These are phyloP conservation scores for Spodoptera litura DNA, from an alignment of 1,140 invertebrate genomes.

Conservation along the genomic window DNA sequence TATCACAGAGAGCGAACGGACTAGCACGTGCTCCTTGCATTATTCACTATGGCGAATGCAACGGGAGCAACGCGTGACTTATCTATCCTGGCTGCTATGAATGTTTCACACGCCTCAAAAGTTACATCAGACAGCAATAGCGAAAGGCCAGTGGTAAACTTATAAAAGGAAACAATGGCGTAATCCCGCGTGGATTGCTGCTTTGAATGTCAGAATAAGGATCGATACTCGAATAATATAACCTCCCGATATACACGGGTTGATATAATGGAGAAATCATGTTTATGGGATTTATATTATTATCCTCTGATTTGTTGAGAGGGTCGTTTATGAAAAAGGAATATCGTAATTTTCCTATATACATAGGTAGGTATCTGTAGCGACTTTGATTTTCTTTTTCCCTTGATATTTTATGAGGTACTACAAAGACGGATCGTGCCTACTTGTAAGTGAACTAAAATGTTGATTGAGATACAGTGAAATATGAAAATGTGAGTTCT, in stretches of 20 bases:
- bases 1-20: conserved; percentile 62
- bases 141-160: conserved; percentile 36
- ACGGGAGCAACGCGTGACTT: conserved; percentile 70
- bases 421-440: no score
- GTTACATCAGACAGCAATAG: conserved; percentile 49
- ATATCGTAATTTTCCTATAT: conserved; percentile 7
- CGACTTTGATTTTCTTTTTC: neutral
- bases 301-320: conserved; percentile 31
- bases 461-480: no score
- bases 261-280: conserved; percentile 31
- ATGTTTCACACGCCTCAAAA: conserved; percentile 66
- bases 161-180: conserved; percentile 39
- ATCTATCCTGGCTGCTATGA: conserved; percentile 63
- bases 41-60: conserved; percentile 80
- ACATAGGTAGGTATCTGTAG: no score
- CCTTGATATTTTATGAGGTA: no score
- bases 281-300: conserved; percentile 32
- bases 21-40: conserved; percentile 75
- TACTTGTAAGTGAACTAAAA: no score
- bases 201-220: conserved; percentile 44
- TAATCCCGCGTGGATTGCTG: conserved; percentile 30
- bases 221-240: conserved; percentile 23
- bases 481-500: no score
- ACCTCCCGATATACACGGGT: conserved; percentile 11
- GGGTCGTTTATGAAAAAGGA: conserved; percentile 17